These are phyloP conservation scores for Tapirus indicus DNA, from an alignment of 2,797 vertebrate species.

Conservation along the genomic window DNA sequence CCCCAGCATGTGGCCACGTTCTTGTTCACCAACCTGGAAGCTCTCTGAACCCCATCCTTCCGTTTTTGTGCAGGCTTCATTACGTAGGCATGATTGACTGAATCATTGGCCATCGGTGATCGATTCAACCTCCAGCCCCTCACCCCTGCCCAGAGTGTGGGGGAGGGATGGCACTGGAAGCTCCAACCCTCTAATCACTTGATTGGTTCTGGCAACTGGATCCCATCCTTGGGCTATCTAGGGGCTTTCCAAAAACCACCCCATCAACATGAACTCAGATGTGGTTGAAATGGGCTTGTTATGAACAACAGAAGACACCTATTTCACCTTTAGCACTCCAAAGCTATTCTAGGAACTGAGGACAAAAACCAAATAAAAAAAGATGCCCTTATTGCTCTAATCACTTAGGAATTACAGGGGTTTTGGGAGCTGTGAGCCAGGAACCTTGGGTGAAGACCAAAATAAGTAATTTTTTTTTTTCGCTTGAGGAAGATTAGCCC, in stretches of 20 bases:
- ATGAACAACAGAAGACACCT: background rate
- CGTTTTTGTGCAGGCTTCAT: background rate
- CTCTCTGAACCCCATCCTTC: background rate
- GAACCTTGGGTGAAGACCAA: background rate
- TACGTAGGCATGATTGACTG: background rate
- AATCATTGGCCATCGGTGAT: background rate
- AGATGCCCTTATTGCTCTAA: background rate
- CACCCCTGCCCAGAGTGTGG: background rate
- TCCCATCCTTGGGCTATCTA: background rate
- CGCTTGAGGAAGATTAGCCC: too few relatives aligned
- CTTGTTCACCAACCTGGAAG: background rate
- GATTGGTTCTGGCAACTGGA: background rate
- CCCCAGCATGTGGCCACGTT: fast-evolving
- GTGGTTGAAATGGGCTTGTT: background rate
- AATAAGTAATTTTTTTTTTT: background rate
- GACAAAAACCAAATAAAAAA: background rate
- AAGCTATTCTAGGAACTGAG: background rate
- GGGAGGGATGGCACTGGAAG: background rate
- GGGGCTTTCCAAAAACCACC: background rate
- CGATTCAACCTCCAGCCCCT: background rate
- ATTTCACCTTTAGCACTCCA: background rate
- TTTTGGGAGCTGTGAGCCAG: background rate
- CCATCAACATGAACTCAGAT: background rate
- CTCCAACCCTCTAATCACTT: background rate
- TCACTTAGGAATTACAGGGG: background rate